A percentile compares a stretch with the other conserved stretches of the same genome.
Evolutionary conservation across 2,888 invertebrate genomes (phyloP).

Genomic region (Hedychridium roseum): DNA sequence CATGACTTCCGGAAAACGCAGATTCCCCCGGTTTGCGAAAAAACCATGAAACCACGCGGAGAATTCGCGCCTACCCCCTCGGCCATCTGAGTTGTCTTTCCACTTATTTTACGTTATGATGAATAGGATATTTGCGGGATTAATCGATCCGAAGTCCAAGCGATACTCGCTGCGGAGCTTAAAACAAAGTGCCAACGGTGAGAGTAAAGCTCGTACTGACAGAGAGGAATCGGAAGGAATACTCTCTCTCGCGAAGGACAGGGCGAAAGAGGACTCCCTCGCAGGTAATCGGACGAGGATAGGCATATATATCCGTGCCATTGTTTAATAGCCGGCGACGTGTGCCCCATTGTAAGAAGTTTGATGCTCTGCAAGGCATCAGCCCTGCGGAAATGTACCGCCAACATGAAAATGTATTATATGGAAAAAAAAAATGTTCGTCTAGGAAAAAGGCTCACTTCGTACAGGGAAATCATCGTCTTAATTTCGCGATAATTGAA

Average conservation of each 20-base stretch:
- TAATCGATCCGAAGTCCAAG: neutral
- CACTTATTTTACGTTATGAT: too few species aligned
- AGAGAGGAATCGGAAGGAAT: slow-evolving; percentile 25
- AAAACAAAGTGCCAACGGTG: slow-evolving; percentile 43
- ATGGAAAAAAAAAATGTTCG: too few species aligned
- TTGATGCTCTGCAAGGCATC: too few species aligned
- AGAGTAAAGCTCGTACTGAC: slow-evolving; percentile 47
- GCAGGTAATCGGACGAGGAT: slow-evolving; percentile 20
- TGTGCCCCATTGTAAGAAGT: slow-evolving; percentile 27
- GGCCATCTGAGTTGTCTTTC: too few species aligned
- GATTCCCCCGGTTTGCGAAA: neutral
- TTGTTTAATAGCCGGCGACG: slow-evolving; percentile 31
- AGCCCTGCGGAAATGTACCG: too few species aligned
- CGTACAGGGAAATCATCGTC: too few species aligned
- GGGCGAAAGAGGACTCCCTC: slow-evolving; percentile 26
- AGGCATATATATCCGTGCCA: slow-evolving; percentile 19
- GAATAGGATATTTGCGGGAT: too few species aligned
- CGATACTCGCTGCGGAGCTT: slow-evolving; percentile 10
- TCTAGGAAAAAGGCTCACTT: too few species aligned
- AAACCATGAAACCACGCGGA: neutral
- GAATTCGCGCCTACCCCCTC: too few species aligned
- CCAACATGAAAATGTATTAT: too few species aligned
- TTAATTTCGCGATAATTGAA: too few species aligned
- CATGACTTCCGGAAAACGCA: neutral
- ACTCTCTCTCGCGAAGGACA: slow-evolving; percentile 30